These are phyloP conservation scores for Oedothorax gibbosus DNA, from an alignment of 1,140 invertebrate genomes.

Conservation along the genomic window DNA sequence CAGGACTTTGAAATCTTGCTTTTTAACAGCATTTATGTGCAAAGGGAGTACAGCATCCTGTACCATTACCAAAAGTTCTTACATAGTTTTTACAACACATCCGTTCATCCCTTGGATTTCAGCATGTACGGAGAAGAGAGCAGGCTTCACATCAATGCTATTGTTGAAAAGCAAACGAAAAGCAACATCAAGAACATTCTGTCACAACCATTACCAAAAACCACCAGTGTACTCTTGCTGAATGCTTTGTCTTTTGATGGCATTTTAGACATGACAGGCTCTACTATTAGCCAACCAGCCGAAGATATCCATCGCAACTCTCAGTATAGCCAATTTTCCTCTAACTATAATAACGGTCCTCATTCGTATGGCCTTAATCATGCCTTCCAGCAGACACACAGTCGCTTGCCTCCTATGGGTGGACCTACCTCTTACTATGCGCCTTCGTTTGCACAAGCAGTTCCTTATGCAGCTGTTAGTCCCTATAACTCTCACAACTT, in stretches of 20 bases:
- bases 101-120: conserved; percentile 64
- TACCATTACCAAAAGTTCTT: conserved; percentile 64
- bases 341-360: background rate
- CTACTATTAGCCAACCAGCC: conserved; percentile 8
- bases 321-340: conserved; percentile 35
- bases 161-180: conserved; percentile 67
- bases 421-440: conserved; percentile 51
- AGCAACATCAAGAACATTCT: conserved; percentile 68
- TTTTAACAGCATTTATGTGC: conserved; percentile 64
- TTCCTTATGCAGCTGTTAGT: conserved; percentile 46
- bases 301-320: conserved; percentile 46
- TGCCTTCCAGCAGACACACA: conserved; percentile 55
- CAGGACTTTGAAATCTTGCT: conserved; percentile 62
- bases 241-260: conserved; percentile 64
- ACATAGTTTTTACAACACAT: conserved; percentile 64
- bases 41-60: conserved; percentile 64
- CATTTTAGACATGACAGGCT: conserved; percentile 62
- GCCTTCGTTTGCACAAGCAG: conserved; percentile 41
- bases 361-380: conserved; percentile 46
- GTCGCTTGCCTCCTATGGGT: conserved; percentile 49
- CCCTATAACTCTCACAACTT: conserved; percentile 39
- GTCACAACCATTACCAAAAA: conserved; percentile 49
- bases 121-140: conserved; percentile 64
- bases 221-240: conserved; percentile 62
- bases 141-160: conserved; percentile 67